A percentile compares a stretch with the other conserved stretches of the same genome.
Conservation (phyloP, 2,888 invertebrate species). For the Helleia helle region DNA sequence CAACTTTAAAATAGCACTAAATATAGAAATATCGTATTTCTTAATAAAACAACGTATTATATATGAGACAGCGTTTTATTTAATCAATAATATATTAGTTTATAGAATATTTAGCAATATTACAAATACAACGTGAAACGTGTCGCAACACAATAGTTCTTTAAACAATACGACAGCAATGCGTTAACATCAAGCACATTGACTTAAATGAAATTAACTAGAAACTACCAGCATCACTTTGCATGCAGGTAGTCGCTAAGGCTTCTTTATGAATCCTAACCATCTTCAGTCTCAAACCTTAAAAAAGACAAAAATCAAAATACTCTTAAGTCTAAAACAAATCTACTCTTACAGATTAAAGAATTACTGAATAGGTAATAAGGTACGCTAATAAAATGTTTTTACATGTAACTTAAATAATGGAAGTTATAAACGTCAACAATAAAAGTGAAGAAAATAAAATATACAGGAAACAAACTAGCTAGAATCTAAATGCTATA, state of each 20-base stretch:
- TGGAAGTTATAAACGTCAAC: neutral
- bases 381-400: neutral
- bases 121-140: slow-evolving; percentile 72
- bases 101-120: slow-evolving; percentile 70
- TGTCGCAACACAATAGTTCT: slow-evolving; percentile 61
- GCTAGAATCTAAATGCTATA: too few relatives aligned
- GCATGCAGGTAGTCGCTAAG: neutral
- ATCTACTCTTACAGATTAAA: slow-evolving; percentile 2
- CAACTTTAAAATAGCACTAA: too few relatives aligned
- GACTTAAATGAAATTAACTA: slow-evolving; percentile 45
- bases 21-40: too few relatives aligned
- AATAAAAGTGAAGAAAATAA: neutral
- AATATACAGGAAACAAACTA: too few relatives aligned
- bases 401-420: neutral
- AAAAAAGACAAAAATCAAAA: slow-evolving; percentile 15
- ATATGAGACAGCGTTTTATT: slow-evolving; percentile 71
- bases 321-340: neutral
- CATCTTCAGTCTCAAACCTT: slow-evolving; percentile 31
- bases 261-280: slow-evolving; percentile 20
- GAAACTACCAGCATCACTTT: slow-evolving; percentile 11
- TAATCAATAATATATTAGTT: slow-evolving; percentile 63
- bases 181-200: slow-evolving; percentile 59
- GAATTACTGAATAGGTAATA: neutral
- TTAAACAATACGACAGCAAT: slow-evolving; percentile 63
- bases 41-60: slow-evolving; percentile 42